Percentiles rank a stretch among this genome's conserved stretches.
Conservation (phyloP, 2,797 vertebrate genomes). For the Chelmon rostratus region DNA sequence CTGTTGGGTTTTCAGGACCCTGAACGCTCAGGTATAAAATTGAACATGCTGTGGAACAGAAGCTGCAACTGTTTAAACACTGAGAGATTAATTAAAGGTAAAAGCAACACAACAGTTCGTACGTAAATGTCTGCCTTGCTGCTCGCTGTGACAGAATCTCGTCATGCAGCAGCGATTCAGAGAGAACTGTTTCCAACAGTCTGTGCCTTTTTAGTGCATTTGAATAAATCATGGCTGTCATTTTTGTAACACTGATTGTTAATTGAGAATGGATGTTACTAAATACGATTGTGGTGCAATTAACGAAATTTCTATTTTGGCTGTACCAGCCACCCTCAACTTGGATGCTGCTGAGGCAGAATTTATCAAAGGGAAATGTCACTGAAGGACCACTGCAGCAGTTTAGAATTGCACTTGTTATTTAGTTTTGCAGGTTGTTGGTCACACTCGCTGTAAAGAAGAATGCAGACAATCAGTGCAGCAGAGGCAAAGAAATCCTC, state of each 20-base stretch:
- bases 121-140: not conserved
- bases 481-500: not conserved
- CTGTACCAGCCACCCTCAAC: not conserved
- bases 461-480: no score
- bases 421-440: no score
- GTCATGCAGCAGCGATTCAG: not conserved
- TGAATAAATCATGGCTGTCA: not conserved
- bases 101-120: not conserved
- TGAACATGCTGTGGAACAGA: slow-evolving; percentile 24
- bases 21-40: slow-evolving; percentile 28
- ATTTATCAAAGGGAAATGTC: not conserved
- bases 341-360: not conserved
- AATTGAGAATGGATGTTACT: not conserved
- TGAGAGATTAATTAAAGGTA: slow-evolving; percentile 32
- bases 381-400: not conserved
- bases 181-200: not conserved
- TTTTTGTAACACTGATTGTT: not conserved
- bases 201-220: not conserved
- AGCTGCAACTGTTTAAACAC: slow-evolving; percentile 29
- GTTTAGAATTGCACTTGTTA: not conserved
- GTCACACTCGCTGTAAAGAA: no score
- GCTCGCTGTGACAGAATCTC: no score
- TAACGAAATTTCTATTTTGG: not conserved
- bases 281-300: not conserved
- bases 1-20: slow-evolving; percentile 37